Evolutionary conservation across 2,888 invertebrate genomes (phyloP), one percentile per base, ranked within the genome.

Genomic region (Drosophila emarginata): DNA sequence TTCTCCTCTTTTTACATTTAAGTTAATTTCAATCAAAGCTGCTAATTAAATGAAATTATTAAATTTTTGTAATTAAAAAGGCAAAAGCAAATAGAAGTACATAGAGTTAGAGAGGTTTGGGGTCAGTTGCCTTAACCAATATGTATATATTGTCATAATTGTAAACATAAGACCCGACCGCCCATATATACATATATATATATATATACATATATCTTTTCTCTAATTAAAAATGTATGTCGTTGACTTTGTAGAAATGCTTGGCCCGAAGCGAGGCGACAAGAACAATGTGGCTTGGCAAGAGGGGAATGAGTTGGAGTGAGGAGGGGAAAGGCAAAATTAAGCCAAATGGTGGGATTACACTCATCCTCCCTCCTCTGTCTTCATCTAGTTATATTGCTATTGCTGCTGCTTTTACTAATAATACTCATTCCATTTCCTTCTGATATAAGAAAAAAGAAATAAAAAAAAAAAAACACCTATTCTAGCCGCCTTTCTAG

Each of bases 11-110:
- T 26, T 14, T 14, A 14, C 26, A 14, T 26, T 23, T 28, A 52
- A 52, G 14, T 52, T n/a, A 26, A 52, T 26, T 52, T 52, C 26
- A n/a, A 52, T 28, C 14, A 52, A 28, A 23, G 6, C 26, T 4
- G 28, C 52, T 52, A 52, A 52, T 52, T 52, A 52, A 52, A 26
- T 52, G 9, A 23, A 52, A 23, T 52, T 52, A 52, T 26, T 52
- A 52, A 52, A 21, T n/a, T 26, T 26, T 26, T n/a, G n/a, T 52
- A 28, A 52, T 52, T 14, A 52, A 26, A 52, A 52, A 9, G 28
- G 9, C 9, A 15, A 18, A 28, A 9, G n/a, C n/a, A 28, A 45
- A 45, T 45, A 4, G 9, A 21, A 6, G 45, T 45, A 45, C 11
- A 21, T 45, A 32, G 21, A 45, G 21, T 21, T 45, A 21, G 45